These are phyloP conservation scores for Pangasius krempfi DNA, from an alignment of 2,797 vertebrate genomes.

Conservation along the genomic window DNA sequence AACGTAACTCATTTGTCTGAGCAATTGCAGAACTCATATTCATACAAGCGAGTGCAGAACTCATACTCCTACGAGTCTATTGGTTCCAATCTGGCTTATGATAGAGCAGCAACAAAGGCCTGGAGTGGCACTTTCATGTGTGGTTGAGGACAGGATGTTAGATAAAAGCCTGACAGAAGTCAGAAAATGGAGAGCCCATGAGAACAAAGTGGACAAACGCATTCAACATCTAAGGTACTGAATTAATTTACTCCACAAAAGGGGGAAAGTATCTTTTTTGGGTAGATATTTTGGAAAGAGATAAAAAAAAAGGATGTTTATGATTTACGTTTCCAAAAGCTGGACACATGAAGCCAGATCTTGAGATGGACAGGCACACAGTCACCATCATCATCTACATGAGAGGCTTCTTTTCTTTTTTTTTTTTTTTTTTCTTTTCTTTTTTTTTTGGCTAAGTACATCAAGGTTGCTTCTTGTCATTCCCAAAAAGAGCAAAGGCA, in stretches of 20 bases:
- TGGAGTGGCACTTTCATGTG: conserved; percentile 78
- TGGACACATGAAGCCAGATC: conserved; percentile 50
- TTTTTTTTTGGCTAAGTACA: conserved; percentile 22
- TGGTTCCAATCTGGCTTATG: conserved; percentile 61
- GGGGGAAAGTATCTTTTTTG: conserved; percentile 64
- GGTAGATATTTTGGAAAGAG: conserved; percentile 71
- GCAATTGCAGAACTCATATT: conserved; percentile 17
- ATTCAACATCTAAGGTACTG: conserved; percentile 80
- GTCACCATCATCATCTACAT: conserved; percentile 22
- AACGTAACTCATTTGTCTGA: conserved; percentile 25
- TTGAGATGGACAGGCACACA: conserved; percentile 23
- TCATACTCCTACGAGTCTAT: conserved; percentile 35
- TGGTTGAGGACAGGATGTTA: conserved; percentile 74
- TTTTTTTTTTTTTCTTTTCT: background rate
- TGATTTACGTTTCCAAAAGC: conserved; percentile 52
- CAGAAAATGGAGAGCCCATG: conserved; percentile 70
- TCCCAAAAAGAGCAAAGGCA: conserved; percentile 67
- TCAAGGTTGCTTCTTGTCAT: conserved; percentile 17
- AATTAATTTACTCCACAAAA: conserved; percentile 65
- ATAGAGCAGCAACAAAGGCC: conserved; percentile 68
- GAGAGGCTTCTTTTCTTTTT: conserved; percentile 35
- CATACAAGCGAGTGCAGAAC: background rate
- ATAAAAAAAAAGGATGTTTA: conserved; percentile 77
- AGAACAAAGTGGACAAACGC: conserved; percentile 78
- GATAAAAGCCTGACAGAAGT: conserved; percentile 78